Evolutionary conservation across 2,113 vertebrate species (phyloP), one percentile per base, ranked within the genome.

Genomic region (Egretta garzetta): DNA sequence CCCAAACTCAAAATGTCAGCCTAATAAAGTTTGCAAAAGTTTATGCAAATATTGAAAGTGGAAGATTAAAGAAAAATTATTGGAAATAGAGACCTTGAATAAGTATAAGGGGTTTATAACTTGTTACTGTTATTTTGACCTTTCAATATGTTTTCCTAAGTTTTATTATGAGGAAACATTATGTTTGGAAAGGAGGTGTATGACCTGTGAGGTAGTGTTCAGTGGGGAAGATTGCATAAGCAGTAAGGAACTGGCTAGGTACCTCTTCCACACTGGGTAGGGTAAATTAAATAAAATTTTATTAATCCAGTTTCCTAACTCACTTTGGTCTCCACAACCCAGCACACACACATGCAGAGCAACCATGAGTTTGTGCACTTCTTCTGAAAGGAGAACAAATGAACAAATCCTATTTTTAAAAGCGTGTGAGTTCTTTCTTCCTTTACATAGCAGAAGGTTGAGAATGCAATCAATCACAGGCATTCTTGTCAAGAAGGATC

Each of bases 131-230:
- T 94, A 87, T 81, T 92, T 94, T 93, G 53, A 87, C 60, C 60
- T 91, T 96, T 89, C 76, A 81, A 11, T 94, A 59, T 89, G 22
- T 92, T 96, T 96, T 89, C 7, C 13, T n/a, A 64, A 62, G 66
- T 73, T 89, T 94, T 97, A 87, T 82, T 94, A 74, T 81, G 43
- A 91, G 76, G 49, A 32, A 93, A 66, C 92, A 60, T 50, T 89
- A 47, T 79, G 53, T 89, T 89, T 96, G 76, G 93, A 91, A 91
- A 64, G 58, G 52, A 89, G 52, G 9, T 56, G 32, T 86, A 32
- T 75, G 80, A 85, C 77, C 70, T 76, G 80, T 70, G 66, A 96
- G 62, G 81, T 88, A 41, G 83, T 33, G 60, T 92, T 93, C 70
- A 70, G 12, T 76, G 63, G 64, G 64, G 55, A 86, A 79, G 56